Base-by-base conservation (phyloP, 2,113 vertebrate genomes). In the Sorex araneus region DNA sequence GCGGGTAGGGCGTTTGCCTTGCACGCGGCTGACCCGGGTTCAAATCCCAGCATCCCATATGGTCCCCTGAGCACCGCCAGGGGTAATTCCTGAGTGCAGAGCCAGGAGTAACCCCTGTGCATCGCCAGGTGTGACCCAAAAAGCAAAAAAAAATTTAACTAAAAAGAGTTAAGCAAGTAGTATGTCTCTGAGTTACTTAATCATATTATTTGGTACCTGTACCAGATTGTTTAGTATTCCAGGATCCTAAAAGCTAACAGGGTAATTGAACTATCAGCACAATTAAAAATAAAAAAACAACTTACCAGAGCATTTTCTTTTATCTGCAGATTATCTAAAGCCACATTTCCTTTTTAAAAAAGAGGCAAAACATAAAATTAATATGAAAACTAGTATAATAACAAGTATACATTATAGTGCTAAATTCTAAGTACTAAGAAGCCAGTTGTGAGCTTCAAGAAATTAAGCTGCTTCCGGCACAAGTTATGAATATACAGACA, bases 261-360 rank as follows among this genome's bases (percentile, higher is more conserved):
- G 92, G 84, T 91, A 89, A 90, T 15, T 92, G 16, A 87, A 8
- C 87, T 75, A 71, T 60, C 81, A 83, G 57, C 11, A 63, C n/a
- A 94, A 36, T 40, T 93, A 34, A 15, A 47, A 75, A 40, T 4
- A 40, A 40, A 40, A 40, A 40, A 40, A 40, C 3, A 74, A 98
- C 99, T 98, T 95, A 99, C 99, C 98, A 99, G 97, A 40, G 99
- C 99, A 94, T 99, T 99, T 97, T 99, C 99, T 96, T 99, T 99
- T 95, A 99, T 99, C 94, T 97, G 98, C 45, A 99, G 97, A 93
- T 99, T 99, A 95, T 99, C 99, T 71, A 99, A 98, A 3, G 99
- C 99, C 77, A 99, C 99, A 95, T 99, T 99, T 94, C 99, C 99
- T 99, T 87, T 98, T 69, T 96, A 82, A 67, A 92, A 81, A 89